Percentiles rank a stretch among this genome's conserved stretches.
Evolutionary conservation across 1,140 invertebrate species (phyloP).

Genomic region (Bombus pyrosoma): DNA sequence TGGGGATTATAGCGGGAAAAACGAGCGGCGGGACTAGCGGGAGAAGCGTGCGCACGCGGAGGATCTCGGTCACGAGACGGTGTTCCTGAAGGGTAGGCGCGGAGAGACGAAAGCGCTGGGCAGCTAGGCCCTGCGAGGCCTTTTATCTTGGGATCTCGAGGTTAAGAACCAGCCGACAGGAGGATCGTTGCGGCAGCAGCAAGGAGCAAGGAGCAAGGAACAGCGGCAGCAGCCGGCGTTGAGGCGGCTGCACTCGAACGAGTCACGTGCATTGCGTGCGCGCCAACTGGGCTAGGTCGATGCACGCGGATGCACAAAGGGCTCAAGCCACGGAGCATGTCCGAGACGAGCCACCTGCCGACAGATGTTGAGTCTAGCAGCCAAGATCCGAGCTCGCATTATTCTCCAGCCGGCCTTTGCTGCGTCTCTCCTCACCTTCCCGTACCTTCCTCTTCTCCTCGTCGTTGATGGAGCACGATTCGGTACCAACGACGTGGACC

Average conservation of each 20-base stretch:
- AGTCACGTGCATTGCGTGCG: slow-evolving; percentile 66
- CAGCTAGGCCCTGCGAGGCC: neutral
- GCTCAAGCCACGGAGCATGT: slow-evolving; percentile 67
- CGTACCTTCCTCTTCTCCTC: neutral
- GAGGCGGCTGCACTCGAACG: slow-evolving; percentile 57
- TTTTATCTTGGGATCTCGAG: slow-evolving; percentile 58
- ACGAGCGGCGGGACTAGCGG: neutral
- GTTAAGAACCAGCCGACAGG: slow-evolving; percentile 63
- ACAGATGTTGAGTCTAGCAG: slow-evolving; percentile 75
- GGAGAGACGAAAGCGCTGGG: neutral
- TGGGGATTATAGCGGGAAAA: neutral
- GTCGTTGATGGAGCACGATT: slow-evolving; percentile 36
- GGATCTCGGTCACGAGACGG: neutral
- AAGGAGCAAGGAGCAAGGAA: slow-evolving; percentile 16
- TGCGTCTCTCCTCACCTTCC: neutral
- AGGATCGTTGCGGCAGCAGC: slow-evolving; percentile 52
- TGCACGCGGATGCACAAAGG: slow-evolving; percentile 70
- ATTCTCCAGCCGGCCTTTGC: slow-evolving; percentile 34
- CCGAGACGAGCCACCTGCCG: slow-evolving; percentile 75
- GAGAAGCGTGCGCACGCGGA: neutral
- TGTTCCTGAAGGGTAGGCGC: neutral
- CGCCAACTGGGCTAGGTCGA: slow-evolving; percentile 62
- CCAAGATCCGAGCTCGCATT: slow-evolving; percentile 59
- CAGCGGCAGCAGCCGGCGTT: slow-evolving; percentile 44
- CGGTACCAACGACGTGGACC: slow-evolving; percentile 42